Conservation (phyloP, 2,888 invertebrate genomes). For the Aphidius colemani region DNA sequence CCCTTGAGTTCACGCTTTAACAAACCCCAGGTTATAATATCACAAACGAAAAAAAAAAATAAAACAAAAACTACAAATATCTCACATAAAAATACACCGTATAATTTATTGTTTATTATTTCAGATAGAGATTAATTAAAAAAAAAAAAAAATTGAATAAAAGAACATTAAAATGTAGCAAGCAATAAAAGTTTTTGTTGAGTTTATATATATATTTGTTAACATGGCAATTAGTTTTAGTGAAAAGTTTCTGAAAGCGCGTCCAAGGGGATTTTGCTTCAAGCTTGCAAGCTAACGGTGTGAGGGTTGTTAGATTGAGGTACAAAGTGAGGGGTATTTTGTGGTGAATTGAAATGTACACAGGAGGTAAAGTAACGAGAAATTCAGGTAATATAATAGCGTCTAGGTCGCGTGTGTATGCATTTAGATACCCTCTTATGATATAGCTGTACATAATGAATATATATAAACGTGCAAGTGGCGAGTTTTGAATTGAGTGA, state of each 20-base stretch:
- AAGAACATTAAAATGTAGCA: too few species aligned
- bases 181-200: too few species aligned
- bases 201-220: too few species aligned
- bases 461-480: slow-evolving; percentile 24
- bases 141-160: background rate
- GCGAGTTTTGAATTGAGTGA: slow-evolving; percentile 30
- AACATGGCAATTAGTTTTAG: too few species aligned
- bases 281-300: background rate
- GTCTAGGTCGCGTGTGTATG: background rate
- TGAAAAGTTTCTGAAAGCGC: too few species aligned
- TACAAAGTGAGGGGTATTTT: slow-evolving; percentile 10
- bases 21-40: slow-evolving; percentile 4
- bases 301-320: slow-evolving; percentile 11
- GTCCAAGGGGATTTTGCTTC: too few species aligned
- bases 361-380: slow-evolving; percentile 17
- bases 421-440: slow-evolving; percentile 2
- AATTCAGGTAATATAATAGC: slow-evolving; percentile 17
- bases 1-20: slow-evolving; percentile 33
- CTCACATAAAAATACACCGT: slow-evolving; percentile 3
- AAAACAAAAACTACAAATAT: background rate
- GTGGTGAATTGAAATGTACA: slow-evolving; percentile 31
- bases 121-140: background rate
- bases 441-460: slow-evolving; percentile 5
- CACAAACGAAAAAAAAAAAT: background rate
- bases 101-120: background rate